Percentiles rank a stretch among this genome's conserved stretches.
These are phyloP conservation scores for Poecilus cupreus DNA, from an alignment of 2,888 invertebrate genomes.

Conservation along the genomic window DNA sequence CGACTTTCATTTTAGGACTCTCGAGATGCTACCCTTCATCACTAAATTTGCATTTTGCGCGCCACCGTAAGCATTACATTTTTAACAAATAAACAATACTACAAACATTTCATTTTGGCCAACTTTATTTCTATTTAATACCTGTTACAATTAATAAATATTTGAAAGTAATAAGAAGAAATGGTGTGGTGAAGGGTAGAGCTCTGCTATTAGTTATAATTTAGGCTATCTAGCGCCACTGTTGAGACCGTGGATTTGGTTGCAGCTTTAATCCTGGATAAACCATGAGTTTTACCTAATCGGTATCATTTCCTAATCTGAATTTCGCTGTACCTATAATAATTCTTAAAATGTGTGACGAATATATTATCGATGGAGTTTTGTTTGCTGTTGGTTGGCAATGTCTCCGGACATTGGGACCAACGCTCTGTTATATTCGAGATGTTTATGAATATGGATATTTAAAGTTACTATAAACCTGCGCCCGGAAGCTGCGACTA, in stretches of 20 bases:
- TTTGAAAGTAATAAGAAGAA: background rate
- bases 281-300: conserved; percentile 10
- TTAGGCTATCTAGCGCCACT: conserved; percentile 42
- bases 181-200: background rate
- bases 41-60: background rate
- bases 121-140: too few species aligned
- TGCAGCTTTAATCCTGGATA: conserved; percentile 45
- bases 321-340: conserved; percentile 46
- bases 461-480: conserved; percentile 38
- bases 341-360: conserved; percentile 36
- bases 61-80: background rate
- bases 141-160: too few species aligned
- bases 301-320: conserved; percentile 49
- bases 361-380: conserved; percentile 41
- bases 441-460: conserved; percentile 42
- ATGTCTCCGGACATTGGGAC: background rate
- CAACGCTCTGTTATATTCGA: conserved; percentile 35
- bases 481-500: background rate
- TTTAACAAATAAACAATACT: too few species aligned
- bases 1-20: conserved; percentile 52
- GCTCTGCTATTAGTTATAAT: conserved; percentile 16
- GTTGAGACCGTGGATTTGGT: conserved; percentile 44
- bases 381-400: conserved; percentile 32
- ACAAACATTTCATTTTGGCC: too few species aligned
- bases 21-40: background rate